Percentiles rank a stretch among this genome's conserved stretches.
These are phyloP conservation scores for Plectus sambesii DNA, from an alignment of 1,140 invertebrate genomes.

Conservation along the genomic window DNA sequence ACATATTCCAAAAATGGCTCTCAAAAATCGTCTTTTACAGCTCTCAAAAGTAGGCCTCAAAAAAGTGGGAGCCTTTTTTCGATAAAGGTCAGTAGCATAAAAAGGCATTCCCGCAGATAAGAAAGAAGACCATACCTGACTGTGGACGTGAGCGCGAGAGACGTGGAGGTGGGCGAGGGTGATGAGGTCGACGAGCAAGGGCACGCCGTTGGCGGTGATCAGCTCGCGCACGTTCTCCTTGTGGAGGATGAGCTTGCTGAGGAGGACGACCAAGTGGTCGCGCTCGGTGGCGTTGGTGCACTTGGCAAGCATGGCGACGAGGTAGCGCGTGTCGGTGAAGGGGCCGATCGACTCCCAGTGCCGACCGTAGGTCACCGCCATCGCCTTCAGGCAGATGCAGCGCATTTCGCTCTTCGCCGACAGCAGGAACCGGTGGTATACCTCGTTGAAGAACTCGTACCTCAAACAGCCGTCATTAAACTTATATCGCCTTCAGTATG, in stretches of 20 bases:
- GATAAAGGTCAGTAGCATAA: too few species aligned
- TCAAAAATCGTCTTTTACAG: too few species aligned
- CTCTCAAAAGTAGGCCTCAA: too few species aligned
- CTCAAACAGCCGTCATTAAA: conserved; percentile 51
- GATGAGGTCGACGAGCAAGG: conserved; percentile 77
- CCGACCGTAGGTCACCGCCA: conserved; percentile 89
- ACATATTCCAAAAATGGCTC: too few species aligned
- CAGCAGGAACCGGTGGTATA: conserved; percentile 91
- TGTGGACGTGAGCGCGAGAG: conserved; percentile 53
- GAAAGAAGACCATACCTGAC: conserved; percentile 51
- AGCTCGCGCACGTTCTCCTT: conserved; percentile 74
- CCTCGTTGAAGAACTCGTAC: conserved; percentile 93
- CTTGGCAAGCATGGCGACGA: conserved; percentile 82
- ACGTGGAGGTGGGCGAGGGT: conserved; percentile 90
- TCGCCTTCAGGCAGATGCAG: conserved; percentile 80
- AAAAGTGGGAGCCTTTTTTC: too few species aligned
- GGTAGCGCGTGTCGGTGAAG: conserved; percentile 92
- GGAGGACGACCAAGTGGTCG: conserved; percentile 58
- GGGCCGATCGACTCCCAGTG: conserved; percentile 92
- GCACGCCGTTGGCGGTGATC: conserved; percentile 70
- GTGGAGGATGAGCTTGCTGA: conserved; percentile 52
- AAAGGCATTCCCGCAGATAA: too few species aligned
- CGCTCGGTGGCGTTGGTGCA: conserved; percentile 32
- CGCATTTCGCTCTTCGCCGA: conserved; percentile 81
- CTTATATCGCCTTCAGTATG: too few species aligned